These are phyloP conservation scores for Clarias platycephalus DNA, from an alignment of 2,797 vertebrate species.

Conservation along the genomic window DNA sequence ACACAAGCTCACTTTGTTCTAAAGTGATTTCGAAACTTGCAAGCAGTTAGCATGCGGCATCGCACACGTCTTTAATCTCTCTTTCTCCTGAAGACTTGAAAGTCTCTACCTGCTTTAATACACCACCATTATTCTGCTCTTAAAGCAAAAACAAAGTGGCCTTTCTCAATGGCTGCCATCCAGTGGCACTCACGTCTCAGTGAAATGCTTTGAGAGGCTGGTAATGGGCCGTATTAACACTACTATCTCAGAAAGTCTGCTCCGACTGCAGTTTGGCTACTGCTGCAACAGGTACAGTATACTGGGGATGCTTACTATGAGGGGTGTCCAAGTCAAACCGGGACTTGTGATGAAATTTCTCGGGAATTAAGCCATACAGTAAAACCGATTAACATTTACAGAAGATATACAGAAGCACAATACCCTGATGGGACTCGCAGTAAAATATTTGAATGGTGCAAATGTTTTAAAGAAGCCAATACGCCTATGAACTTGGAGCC, in stretches of 20 bases:
- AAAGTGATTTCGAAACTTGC: slow-evolving; percentile 5
- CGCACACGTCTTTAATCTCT: slow-evolving; percentile 22
- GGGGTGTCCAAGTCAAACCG: no score
- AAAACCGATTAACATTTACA: no score
- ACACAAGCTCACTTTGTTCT: slow-evolving; percentile 25
- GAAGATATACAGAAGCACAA: no score
- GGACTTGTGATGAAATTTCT: no score
- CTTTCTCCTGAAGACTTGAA: slow-evolving; percentile 2
- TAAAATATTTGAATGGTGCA: no score
- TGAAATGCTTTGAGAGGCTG: slow-evolving; percentile 7
- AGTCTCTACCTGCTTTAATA: slow-evolving; percentile 24
- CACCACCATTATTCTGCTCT: slow-evolving; percentile 16
- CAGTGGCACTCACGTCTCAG: neutral
- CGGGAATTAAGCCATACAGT: no score
- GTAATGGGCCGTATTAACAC: slow-evolving; percentile 1
- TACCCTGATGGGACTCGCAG: no score
- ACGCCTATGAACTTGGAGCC: no score
- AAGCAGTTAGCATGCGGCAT: slow-evolving; percentile 5
- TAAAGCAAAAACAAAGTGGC: slow-evolving; percentile 24
- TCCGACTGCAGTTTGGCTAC: neutral
- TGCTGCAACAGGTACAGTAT: neutral
- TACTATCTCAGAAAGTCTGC: neutral
- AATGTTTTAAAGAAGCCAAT: no score
- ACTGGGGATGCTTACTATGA: no score
- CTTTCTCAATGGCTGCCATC: neutral